A percentile compares a stretch with the other conserved stretches of the same genome.
Conservation (phyloP, 2,888 invertebrate genomes). For the Trissolcus japonicus region DNA sequence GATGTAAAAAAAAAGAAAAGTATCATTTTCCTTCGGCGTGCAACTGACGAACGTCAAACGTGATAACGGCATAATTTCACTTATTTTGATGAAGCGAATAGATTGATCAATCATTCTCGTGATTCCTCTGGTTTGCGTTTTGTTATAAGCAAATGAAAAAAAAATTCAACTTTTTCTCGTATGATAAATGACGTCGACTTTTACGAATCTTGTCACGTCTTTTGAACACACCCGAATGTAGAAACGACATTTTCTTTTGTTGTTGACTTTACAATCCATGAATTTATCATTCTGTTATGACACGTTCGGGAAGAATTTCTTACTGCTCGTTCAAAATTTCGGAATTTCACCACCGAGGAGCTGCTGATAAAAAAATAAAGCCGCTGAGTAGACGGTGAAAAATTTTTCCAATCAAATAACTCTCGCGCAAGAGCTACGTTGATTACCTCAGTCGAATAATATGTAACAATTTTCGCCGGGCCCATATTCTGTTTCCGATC, state of each 20-base stretch:
- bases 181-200: slow-evolving; percentile 40
- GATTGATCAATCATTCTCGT: slow-evolving; percentile 39
- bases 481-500: slow-evolving; percentile 18
- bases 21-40: slow-evolving; percentile 12
- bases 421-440: too few species aligned
- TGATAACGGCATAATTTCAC: slow-evolving; percentile 33
- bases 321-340: too few species aligned
- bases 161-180: slow-evolving; percentile 23
- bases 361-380: too few species aligned
- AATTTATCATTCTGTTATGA: too few species aligned
- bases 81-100: slow-evolving; percentile 20
- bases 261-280: too few species aligned
- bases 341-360: too few species aligned
- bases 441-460: slow-evolving; percentile 21
- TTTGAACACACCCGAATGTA: slow-evolving; percentile 8
- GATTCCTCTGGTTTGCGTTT: slow-evolving; percentile 25
- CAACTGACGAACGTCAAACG: slow-evolving; percentile 19
- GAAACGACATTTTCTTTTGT: too few species aligned
- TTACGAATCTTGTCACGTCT: slow-evolving; percentile 13
- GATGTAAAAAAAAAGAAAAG: slow-evolving; percentile 3
- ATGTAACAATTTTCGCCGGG: too few species aligned
- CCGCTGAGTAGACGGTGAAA: too few species aligned
- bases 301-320: too few species aligned
- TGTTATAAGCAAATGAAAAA: slow-evolving; percentile 35
- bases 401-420: too few species aligned